phyloP scores from a whole-genome alignment of 2,888 invertebrate species.

The Drosophila affinis region DNA sequence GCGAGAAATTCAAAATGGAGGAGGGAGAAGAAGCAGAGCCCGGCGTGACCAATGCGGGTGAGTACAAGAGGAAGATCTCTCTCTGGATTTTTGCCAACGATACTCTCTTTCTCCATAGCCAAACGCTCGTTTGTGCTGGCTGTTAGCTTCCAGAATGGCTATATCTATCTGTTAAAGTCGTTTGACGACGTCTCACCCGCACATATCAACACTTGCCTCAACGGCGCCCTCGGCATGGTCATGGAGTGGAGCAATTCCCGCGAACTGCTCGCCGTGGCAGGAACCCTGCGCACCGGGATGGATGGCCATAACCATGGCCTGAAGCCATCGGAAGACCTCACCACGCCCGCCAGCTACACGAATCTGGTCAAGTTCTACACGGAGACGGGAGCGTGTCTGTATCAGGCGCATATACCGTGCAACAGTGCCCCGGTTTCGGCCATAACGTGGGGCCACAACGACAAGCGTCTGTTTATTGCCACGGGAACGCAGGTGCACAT shows the following conservation, averaged over 20 bases:
- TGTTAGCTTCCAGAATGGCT: slow-evolving; percentile 95
- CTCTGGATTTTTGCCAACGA: neutral
- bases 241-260: slow-evolving; percentile 99
- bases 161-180: slow-evolving; percentile 93
- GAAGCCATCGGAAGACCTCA: slow-evolving; percentile 77
- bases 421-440: slow-evolving; percentile 92
- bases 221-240: slow-evolving; percentile 89
- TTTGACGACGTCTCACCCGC: slow-evolving; percentile 97
- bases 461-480: slow-evolving; percentile 96
- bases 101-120: slow-evolving; percentile 78
- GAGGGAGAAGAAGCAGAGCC: slow-evolving; percentile 91
- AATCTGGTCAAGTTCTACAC: slow-evolving; percentile 96
- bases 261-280: slow-evolving; percentile 95
- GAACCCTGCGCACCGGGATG: slow-evolving; percentile 85
- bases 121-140: slow-evolving; percentile 91
- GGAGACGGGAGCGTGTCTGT: slow-evolving; percentile 91
- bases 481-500: slow-evolving; percentile 96
- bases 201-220: slow-evolving; percentile 90
- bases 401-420: slow-evolving; percentile 91
- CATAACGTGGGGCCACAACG: slow-evolving; percentile 99
- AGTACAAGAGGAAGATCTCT: slow-evolving; percentile 36
- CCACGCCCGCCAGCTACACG: slow-evolving; percentile 86
- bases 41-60: slow-evolving; percentile 85
- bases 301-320: slow-evolving; percentile 30
- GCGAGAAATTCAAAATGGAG: slow-evolving; percentile 99